A percentile compares a stretch with the other conserved stretches of the same genome.
phyloP scores from a whole-genome alignment of 2,113 vertebrate genomes.

The Hiodon alosoides region DNA sequence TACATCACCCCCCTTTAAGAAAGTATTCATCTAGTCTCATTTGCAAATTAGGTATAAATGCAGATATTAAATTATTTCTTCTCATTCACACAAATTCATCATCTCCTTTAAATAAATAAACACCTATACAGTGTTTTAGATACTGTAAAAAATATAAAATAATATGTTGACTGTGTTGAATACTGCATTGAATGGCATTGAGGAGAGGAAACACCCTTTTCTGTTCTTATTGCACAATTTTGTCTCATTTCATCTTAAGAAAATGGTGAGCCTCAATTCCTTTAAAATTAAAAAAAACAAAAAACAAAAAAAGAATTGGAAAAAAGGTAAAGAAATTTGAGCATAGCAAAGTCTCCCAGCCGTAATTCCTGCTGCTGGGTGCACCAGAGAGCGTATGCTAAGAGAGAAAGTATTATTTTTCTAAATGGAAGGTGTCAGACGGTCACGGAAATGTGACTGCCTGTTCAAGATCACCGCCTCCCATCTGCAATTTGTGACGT shows the following conservation, averaged over 20 bases:
- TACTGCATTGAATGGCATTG: not conserved
- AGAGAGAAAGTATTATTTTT: conserved; percentile 99
- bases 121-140: not conserved
- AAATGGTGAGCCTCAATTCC: not conserved
- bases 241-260: conserved; percentile 3
- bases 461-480: conserved; percentile 99
- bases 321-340: conserved; percentile 48
- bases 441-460: conserved; percentile 99
- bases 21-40: too few relatives aligned
- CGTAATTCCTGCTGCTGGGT: conserved; percentile 96
- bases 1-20: too few relatives aligned
- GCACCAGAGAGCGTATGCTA: conserved; percentile 98
- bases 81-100: not conserved
- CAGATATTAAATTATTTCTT: too few relatives aligned
- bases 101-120: not conserved
- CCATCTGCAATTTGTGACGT: conserved; percentile 99
- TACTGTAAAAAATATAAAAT: not conserved
- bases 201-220: not conserved
- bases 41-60: too few relatives aligned
- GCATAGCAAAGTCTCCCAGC: conserved; percentile 78
- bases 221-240: not conserved
- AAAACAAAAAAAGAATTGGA: conserved; percentile 46
- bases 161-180: not conserved
- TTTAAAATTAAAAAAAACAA: not conserved
- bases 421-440: conserved; percentile 99